Evolutionary conservation across 2,888 invertebrate species (phyloP).

Genomic region (Incurvaria masculella): DNA sequence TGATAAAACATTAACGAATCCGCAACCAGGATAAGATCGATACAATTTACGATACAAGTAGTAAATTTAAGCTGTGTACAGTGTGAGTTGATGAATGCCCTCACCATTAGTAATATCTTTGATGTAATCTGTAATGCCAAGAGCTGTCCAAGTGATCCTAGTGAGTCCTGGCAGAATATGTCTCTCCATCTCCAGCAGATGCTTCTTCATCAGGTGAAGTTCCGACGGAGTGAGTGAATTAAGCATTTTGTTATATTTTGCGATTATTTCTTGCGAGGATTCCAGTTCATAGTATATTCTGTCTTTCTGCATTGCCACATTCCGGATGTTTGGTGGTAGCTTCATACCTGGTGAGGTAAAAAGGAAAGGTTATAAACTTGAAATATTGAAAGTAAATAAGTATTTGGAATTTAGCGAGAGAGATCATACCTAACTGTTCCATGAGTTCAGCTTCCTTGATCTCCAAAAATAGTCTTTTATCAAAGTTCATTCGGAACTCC

Average conservation of each 20-base stretch:
- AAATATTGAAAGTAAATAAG: no score
- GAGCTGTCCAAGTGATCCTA: slow-evolving; percentile 82
- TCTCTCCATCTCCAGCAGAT: slow-evolving; percentile 68
- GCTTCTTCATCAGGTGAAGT: slow-evolving; percentile 65
- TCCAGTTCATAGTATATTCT: slow-evolving; percentile 65
- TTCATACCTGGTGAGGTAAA: slow-evolving; percentile 25
- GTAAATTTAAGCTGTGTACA: no score
- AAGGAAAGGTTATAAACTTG: no score
- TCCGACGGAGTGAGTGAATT: slow-evolving; percentile 68
- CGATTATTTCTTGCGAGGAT: slow-evolving; percentile 55
- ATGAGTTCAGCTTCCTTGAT: slow-evolving; percentile 72
- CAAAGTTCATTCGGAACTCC: slow-evolving; percentile 65
- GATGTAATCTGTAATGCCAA: slow-evolving; percentile 74
- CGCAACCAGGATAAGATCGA: no score
- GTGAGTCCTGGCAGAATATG: slow-evolving; percentile 77
- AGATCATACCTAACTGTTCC: slow-evolving; percentile 65
- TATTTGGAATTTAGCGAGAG: not conserved
- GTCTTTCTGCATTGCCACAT: slow-evolving; percentile 59
- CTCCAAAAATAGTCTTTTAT: slow-evolving; percentile 61
- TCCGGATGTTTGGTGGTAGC: slow-evolving; percentile 47
- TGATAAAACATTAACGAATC: no score
- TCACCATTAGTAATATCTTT: slow-evolving; percentile 44
- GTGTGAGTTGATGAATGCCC: not conserved
- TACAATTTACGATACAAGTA: no score
- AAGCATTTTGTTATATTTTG: slow-evolving; percentile 63